These are phyloP conservation scores for Tenebrosternarchus preto DNA, from an alignment of 2,113 vertebrate species.

Conservation along the genomic window DNA sequence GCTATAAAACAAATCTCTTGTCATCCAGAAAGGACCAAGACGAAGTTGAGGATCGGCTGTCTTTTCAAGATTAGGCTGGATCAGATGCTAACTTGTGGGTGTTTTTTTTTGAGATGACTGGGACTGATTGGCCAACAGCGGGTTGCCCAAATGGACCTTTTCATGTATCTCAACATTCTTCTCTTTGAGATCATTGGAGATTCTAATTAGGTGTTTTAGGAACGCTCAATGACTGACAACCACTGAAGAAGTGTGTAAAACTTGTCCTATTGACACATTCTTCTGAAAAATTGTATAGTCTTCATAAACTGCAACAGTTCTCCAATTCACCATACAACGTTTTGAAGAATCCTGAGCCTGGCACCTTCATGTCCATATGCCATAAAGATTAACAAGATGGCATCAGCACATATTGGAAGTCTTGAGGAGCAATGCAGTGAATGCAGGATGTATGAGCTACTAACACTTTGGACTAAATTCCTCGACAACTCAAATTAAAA, in stretches of 20 bases:
- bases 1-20: neutral
- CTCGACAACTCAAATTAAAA: neutral
- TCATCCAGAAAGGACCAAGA: neutral
- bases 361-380: neutral
- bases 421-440: neutral
- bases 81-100: neutral
- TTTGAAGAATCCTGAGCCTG: neutral
- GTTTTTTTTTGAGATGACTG: neutral
- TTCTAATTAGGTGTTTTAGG: neutral
- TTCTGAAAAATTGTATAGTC: neutral
- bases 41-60: neutral
- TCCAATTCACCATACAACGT: neutral
- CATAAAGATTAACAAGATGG: neutral
- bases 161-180: neutral
- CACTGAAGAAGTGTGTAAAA: neutral
- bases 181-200: neutral
- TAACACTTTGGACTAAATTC: neutral
- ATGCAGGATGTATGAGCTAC: neutral
- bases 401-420: neutral
- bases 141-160: neutral
- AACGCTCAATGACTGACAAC: neutral
- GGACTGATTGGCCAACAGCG: neutral
- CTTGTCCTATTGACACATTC: neutral
- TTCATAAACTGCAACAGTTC: neutral
- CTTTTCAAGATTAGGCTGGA: neutral